These are phyloP conservation scores for Scomber japonicus DNA, from an alignment of 2,113 vertebrate genomes.

Conservation along the genomic window DNA sequence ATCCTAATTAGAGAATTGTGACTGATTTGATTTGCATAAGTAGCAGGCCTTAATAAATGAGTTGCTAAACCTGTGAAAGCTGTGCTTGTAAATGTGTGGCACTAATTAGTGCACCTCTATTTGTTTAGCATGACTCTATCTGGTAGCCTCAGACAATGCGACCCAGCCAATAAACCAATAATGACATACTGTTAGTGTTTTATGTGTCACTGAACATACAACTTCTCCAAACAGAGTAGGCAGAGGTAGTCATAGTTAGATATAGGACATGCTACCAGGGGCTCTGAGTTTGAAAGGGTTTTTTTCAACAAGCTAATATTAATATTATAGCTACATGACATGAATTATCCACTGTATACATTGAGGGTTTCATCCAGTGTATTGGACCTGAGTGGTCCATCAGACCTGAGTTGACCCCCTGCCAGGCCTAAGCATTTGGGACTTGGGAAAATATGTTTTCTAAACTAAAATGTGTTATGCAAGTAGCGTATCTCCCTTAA, in stretches of 20 bases:
- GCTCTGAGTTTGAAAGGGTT: slow-evolving; percentile 41
- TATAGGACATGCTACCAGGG: slow-evolving; percentile 13
- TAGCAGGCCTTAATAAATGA: slow-evolving; percentile 35
- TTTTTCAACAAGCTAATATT: slow-evolving; percentile 49
- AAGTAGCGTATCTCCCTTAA: too few species aligned
- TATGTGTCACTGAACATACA: slow-evolving; percentile 1
- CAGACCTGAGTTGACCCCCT: too few species aligned
- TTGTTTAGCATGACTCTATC: not conserved
- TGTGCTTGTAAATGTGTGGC: slow-evolving; percentile 12
- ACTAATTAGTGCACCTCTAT: slow-evolving; percentile 32
- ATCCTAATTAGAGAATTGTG: slow-evolving; percentile 51
- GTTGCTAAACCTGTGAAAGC: slow-evolving; percentile 30
- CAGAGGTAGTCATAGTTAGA: slow-evolving; percentile 32
- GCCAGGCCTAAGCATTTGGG: too few species aligned
- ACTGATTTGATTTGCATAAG: slow-evolving; percentile 49
- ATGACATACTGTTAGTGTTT: slow-evolving; percentile 5
- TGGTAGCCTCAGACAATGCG: not conserved
- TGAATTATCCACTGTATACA: slow-evolving; percentile 51
- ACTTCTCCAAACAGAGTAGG: not conserved
- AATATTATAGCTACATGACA: slow-evolving; percentile 48
- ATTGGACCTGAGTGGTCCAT: too few species aligned
- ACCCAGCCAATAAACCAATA: not conserved
- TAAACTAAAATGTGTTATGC: too few species aligned
- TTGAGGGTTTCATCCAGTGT: too few species aligned
- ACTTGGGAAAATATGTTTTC: too few species aligned